Evolutionary conservation across 2,888 invertebrate species (phyloP).

Genomic region (Dysmachus trigonus): DNA sequence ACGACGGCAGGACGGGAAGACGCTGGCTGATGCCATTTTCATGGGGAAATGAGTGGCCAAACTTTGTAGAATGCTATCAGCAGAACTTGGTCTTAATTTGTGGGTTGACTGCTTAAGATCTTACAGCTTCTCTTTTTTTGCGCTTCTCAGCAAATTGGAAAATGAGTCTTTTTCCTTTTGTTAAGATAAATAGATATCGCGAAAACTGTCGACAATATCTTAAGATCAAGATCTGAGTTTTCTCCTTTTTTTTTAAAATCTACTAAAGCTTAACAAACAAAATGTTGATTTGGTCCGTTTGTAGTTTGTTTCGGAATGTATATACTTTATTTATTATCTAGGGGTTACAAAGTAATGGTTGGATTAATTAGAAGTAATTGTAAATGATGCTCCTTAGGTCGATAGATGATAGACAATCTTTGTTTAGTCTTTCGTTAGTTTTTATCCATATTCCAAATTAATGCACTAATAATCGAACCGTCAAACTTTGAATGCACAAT

Average conservation of each 20-base stretch:
- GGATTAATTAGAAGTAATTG: too few species aligned
- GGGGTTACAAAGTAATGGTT: too few species aligned
- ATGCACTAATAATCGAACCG: too few species aligned
- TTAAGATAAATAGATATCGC: neutral
- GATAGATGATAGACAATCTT: too few species aligned
- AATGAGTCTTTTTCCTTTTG: neutral
- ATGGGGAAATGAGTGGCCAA: slow-evolving; percentile 33
- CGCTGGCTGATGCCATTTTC: slow-evolving; percentile 32
- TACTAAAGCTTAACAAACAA: neutral
- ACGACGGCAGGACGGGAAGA: neutral
- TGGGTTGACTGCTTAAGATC: slow-evolving; percentile 16
- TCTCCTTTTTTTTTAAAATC: neutral
- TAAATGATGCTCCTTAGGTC: too few species aligned
- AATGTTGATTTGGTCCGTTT: neutral
- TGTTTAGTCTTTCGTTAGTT: too few species aligned
- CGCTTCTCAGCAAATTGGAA: neutral
- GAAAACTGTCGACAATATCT: neutral
- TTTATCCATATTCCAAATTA: too few species aligned
- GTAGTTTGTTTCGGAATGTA: too few species aligned
- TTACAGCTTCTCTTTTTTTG: neutral
- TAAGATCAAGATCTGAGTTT: neutral
- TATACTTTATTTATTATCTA: too few species aligned
- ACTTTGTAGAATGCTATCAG: slow-evolving; percentile 20
- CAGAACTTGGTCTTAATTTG: slow-evolving; percentile 24
- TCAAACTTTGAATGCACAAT: too few species aligned